Percentiles rank a stretch among this genome's conserved stretches.
Conservation (phyloP, 1,140 invertebrate species). For the Cepaea nemoralis region DNA sequence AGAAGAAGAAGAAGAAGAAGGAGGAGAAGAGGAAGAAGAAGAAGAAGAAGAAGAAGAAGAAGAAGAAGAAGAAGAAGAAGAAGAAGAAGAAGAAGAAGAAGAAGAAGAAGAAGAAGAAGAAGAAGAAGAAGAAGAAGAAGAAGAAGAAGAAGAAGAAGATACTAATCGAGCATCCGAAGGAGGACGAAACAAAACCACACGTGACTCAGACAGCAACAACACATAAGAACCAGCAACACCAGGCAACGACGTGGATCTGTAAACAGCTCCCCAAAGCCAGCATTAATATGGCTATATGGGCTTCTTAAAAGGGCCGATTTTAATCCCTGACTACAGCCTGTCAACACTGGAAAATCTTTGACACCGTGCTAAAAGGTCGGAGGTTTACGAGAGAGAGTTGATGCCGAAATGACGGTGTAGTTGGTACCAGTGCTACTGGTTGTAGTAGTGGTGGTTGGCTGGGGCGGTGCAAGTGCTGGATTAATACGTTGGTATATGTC, state of each 20-base stretch:
- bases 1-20: no score
- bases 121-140: neutral
- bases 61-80: no score
- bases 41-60: no score
- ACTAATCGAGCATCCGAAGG: no score
- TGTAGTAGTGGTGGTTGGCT: neutral
- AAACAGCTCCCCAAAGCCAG: neutral
- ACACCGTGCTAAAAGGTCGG: neutral
- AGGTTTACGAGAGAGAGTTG: neutral
- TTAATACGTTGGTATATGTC: neutral
- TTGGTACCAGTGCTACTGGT: neutral
- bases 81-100: no score
- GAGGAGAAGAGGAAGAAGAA: no score
- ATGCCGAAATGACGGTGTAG: no score
- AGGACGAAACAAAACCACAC: neutral
- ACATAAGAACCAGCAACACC: neutral
- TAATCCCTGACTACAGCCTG: neutral
- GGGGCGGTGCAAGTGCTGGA: neutral
- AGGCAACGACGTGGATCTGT: neutral
- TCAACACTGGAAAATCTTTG: neutral
- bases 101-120: neutral
- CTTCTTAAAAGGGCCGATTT: neutral
- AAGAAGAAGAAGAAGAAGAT: neutral
- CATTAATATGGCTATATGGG: neutral
- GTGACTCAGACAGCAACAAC: neutral